These are phyloP conservation scores for Pipa parva DNA, from an alignment of 2,113 vertebrate species.

Conservation along the genomic window DNA sequence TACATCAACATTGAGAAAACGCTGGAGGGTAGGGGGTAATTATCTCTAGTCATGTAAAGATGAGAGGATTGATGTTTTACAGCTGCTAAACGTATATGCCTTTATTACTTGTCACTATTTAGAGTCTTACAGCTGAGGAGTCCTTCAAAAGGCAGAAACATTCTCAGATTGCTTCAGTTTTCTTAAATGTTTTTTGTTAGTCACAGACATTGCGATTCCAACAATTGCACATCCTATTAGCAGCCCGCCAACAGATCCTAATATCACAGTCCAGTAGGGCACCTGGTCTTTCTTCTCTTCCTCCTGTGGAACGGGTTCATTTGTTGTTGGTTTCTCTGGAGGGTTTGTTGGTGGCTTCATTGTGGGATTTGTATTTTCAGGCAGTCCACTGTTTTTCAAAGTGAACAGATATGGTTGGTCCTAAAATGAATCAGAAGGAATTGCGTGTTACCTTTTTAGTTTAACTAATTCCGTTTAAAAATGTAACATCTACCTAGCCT, in stretches of 20 bases:
- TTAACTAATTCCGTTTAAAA: not conserved
- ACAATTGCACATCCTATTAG: conserved; percentile 57
- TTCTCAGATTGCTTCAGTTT: conserved; percentile 7
- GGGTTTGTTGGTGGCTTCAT: no score
- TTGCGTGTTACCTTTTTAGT: not conserved
- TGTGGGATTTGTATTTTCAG: not conserved
- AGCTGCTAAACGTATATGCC: no score
- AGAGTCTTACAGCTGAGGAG: no score
- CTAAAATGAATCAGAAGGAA: conserved; percentile 54
- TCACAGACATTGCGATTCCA: conserved; percentile 53
- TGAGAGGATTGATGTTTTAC: no score
- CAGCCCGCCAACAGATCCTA: conserved; percentile 61
- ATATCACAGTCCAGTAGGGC: conserved; percentile 65
- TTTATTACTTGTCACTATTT: no score
- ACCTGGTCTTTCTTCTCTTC: conserved; percentile 15
- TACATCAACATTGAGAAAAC: no score
- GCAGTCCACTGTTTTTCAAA: conserved; percentile 62
- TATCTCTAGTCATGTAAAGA: no score
- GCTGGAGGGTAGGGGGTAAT: no score
- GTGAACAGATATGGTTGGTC: conserved; percentile 80
- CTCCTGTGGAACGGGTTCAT: not conserved
- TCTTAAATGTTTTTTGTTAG: fast-evolving
- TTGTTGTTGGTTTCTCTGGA: no score
- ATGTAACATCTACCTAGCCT: not conserved
- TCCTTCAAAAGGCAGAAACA: not conserved